A percentile compares a stretch with the other conserved stretches of the same genome.
Evolutionary conservation across 1,140 invertebrate species (phyloP).

Genomic region (Tyrophagus putrescentiae): DNA sequence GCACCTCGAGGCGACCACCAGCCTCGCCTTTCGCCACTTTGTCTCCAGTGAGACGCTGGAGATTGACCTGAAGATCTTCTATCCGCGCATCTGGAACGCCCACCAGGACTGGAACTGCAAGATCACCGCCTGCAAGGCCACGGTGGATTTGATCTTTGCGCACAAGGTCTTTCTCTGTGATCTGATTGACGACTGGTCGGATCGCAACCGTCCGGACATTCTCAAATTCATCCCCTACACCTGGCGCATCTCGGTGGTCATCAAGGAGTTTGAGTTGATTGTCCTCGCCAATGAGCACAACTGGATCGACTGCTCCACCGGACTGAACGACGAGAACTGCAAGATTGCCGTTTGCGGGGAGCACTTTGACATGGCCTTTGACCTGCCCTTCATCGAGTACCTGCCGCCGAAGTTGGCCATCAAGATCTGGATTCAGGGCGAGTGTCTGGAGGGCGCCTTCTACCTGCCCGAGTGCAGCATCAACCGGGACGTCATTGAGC

Average conservation of each 20-base stretch:
- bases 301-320: slow-evolving; percentile 94
- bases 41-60: slow-evolving; percentile 86
- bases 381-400: slow-evolving; percentile 79
- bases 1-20: slow-evolving; percentile 83
- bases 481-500: slow-evolving; percentile 58
- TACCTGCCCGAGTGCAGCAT: slow-evolving; percentile 83
- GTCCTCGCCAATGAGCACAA: slow-evolving; percentile 92
- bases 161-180: slow-evolving; percentile 92
- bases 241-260: slow-evolving; percentile 72
- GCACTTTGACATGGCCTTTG: slow-evolving; percentile 76
- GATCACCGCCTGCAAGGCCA: slow-evolving; percentile 82
- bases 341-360: slow-evolving; percentile 85
- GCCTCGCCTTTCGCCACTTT: slow-evolving; percentile 68
- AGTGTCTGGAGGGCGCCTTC: slow-evolving; percentile 71
- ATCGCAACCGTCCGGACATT: slow-evolving; percentile 72
- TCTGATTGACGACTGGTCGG: slow-evolving; percentile 89
- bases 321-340: slow-evolving; percentile 31
- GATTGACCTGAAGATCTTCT: slow-evolving; percentile 69
- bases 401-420: slow-evolving; percentile 68
- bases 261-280: slow-evolving; percentile 91
- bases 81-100: slow-evolving; percentile 83
- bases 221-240: slow-evolving; percentile 92
- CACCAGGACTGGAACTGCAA: slow-evolving; percentile 80
- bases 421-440: slow-evolving; percentile 84
- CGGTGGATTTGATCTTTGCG: slow-evolving; percentile 73